Evolutionary conservation across 2,113 vertebrate genomes (phyloP), one percentile per base, ranked within the genome.

Genomic region (Caretta caretta): DNA sequence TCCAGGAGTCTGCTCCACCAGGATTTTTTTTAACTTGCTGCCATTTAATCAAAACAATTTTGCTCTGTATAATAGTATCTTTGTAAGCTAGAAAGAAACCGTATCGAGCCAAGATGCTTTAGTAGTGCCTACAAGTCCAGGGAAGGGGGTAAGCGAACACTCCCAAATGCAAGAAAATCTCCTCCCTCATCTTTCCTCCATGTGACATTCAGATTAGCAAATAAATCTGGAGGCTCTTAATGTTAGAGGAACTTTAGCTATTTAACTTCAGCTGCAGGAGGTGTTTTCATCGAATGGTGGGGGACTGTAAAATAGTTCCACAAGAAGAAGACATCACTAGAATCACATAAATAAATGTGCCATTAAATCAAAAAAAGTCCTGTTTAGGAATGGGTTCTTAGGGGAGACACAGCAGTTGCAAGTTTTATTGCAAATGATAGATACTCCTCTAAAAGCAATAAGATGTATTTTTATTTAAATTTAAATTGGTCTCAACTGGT

Each of bases 161-260:
- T 79, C 94, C 95, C 92, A 93, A 96, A 96, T 95, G 95, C 94
- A 97, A 97, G 85, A 93, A 96, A 95, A 87, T 94, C 42, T 42
- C 42, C 92, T 92, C 94, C 95, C 94, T 97, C 24, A 1, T 80
- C 94, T 91, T 80, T 69, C 38, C 13, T 91, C 93, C 90, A 0
- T 90, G 54, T 97, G 97, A 97, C 42, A 87, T 91, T 80, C 79
- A 94, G 81, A 79, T 89, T 62, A 94, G 72, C 42, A 84, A 84
- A 92, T 88, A 4, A 87, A 82, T 92, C 35, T 59, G 50, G 42
- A 59, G 14, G 80, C 42, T 91, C 69, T 93, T 87, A 88, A 92
- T 75, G 93, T 93, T 84, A 95, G 80, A 57, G 62, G 81, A 6
- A 72, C 90, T 96, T 62, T 78, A 89, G 51, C 25, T 80, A 90